These are phyloP conservation scores for Drosophila bifasciata DNA, from an alignment of 1,140 invertebrate species.

Conservation along the genomic window DNA sequence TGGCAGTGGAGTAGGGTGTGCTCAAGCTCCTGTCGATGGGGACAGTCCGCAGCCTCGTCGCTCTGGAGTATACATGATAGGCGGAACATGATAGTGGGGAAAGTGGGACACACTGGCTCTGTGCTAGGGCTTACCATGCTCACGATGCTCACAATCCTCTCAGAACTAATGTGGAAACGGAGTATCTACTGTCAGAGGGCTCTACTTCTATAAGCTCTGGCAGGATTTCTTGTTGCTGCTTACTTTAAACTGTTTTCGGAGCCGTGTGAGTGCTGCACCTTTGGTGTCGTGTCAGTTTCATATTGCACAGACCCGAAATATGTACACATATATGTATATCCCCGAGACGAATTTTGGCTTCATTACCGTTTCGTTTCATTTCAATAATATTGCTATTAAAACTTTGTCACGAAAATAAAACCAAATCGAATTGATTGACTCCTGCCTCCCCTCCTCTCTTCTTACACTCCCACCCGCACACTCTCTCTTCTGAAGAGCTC, in stretches of 20 bases:
- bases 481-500: too few relatives aligned
- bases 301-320: conserved; percentile 31
- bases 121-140: conserved; percentile 53
- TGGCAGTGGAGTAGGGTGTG: conserved; percentile 65
- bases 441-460: too few relatives aligned
- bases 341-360: conserved; percentile 64
- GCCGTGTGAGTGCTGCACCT: conserved; percentile 40
- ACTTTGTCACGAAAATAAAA: conserved; percentile 82
- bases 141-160: neutral
- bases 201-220: neutral
- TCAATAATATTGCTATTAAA: conserved; percentile 83
- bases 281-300: conserved; percentile 62
- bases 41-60: conserved; percentile 55
- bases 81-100: neutral
- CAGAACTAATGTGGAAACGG: conserved; percentile 17
- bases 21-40: conserved; percentile 68
- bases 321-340: too few relatives aligned
- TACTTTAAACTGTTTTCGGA: conserved; percentile 51
- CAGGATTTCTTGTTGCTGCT: conserved; percentile 14
- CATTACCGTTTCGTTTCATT: conserved; percentile 77
- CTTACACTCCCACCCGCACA: conserved; percentile 6
- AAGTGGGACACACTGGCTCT: too few relatives aligned
- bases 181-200: conserved; percentile 25
- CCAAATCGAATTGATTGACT: conserved; percentile 42
- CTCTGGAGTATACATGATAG: conserved; percentile 24